Evolutionary conservation across 2,888 invertebrate genomes (phyloP).

Genomic region (Minunthozetes semirufus): DNA sequence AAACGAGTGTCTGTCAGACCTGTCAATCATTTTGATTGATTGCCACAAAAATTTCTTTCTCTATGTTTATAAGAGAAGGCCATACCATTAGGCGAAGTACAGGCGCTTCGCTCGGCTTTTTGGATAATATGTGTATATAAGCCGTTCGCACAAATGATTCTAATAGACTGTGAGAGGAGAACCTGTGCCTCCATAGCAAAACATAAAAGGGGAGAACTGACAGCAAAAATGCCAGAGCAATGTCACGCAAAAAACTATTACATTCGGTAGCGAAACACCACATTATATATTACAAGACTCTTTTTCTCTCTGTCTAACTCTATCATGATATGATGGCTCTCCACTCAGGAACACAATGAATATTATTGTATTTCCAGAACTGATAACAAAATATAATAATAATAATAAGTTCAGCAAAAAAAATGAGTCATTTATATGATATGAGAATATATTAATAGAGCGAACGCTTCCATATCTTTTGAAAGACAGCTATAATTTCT

Average conservation of each 20-base stretch:
- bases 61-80: background rate
- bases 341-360: background rate
- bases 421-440: background rate
- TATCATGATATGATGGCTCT: background rate
- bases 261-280: background rate
- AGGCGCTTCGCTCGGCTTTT: too few relatives aligned
- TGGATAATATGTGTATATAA: background rate
- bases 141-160: background rate
- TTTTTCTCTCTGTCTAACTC: background rate
- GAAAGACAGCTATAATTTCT: background rate
- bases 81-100: background rate
- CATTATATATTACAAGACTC: background rate
- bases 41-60: background rate
- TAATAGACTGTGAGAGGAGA: background rate
- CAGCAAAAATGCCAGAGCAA: background rate
- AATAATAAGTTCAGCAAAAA: background rate
- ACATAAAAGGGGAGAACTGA: too few relatives aligned
- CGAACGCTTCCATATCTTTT: background rate
- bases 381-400: background rate
- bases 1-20: background rate
- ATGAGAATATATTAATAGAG: background rate
- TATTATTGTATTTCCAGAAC: background rate
- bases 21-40: slow-evolving; percentile 6
- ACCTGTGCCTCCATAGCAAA: background rate
- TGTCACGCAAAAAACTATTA: background rate